Base-by-base conservation (phyloP, 2,113 vertebrate species). In the Aspidoscelis tigris region DNA sequence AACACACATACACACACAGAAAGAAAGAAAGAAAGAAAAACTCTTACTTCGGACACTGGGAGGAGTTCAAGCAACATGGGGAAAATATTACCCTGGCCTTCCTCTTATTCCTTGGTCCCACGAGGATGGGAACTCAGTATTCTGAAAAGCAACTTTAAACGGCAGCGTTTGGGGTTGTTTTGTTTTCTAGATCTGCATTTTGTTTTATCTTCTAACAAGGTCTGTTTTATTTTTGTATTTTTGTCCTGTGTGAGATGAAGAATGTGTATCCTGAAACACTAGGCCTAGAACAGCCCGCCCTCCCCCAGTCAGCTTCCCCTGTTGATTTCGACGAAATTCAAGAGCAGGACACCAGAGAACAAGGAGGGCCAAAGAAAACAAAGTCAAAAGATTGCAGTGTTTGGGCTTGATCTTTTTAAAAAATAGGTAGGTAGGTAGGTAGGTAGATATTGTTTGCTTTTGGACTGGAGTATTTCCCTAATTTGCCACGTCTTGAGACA, bases 41-140 rank as follows among this genome's bases (percentile, higher is more conserved):
- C 88, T 89, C 89, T 93, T 90, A 92, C 92, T 92, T 91, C 92
- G 91, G 90, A 95, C 92, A 94, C 91, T 91, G 92, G 93, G 92
- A 3, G 78, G 18, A 14, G 85, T 90, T 93, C 91, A 89, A 88
- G 92, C 93, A 87, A 88, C 76, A 80, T 12, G 24, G 41, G 14
- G 7, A 39, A 83, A 82, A 76, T 81, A 84, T 69, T 82, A 64
- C 8, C 90, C 90, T 64, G 41, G 86, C 91, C 86, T 47, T 6
- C 18, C 58, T 68, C 89, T 44, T 9, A 70, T 43, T 72, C 79
- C 83, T 78, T 85, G 73, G 84, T 86, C 81, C 84, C 85, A 4
- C 6, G 77, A 82, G 87, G 78, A 61, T 26, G 86, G 72, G 84
- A 80, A n/a, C 21, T 8, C 58, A 22, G 6, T 77, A 82, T 87